Evolutionary conservation across 2,797 vertebrate genomes (phyloP).

Genomic region (Gymnoscopelus braueri): DNA sequence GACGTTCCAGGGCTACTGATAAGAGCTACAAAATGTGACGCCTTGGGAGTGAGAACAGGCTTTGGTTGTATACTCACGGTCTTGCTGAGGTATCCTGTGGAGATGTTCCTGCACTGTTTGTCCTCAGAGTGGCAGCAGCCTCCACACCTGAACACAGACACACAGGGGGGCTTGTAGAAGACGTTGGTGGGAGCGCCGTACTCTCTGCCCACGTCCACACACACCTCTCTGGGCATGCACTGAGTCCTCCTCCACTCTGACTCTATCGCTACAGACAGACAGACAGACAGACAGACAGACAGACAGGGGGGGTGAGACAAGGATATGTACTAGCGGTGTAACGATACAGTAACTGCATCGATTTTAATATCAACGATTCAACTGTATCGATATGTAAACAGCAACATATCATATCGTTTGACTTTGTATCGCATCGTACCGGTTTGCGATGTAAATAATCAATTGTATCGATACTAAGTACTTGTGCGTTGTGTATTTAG

Average conservation of each 20-base stretch:
- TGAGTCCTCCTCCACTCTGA: conserved; percentile 98
- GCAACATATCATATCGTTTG: no score
- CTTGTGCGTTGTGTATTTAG: no score
- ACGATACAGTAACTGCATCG: no score
- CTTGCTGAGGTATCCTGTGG: conserved; percentile 95
- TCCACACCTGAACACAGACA: conserved; percentile 99
- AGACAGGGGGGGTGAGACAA: conserved; percentile 33
- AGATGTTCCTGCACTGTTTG: conserved; percentile 95
- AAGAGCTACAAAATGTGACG: no score
- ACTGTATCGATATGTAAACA: no score
- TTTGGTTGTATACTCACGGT: conserved; percentile 85
- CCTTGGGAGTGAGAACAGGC: no score
- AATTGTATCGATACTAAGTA: no score
- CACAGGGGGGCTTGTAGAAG: conserved; percentile 99
- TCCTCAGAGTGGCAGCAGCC: conserved; percentile 99
- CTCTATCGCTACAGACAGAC: conserved; percentile 92
- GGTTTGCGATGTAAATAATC: no score
- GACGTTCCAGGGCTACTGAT: no score
- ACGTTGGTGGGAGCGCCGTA: conserved; percentile 97
- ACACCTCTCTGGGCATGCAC: conserved; percentile 96
- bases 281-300: conserved; percentile 58
- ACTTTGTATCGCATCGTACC: no score
- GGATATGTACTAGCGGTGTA: conserved; percentile 2
- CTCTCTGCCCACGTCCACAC: conserved; percentile 98
- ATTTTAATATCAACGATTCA: no score